These are phyloP conservation scores for Cataglyphis hispanica DNA, from an alignment of 1,140 invertebrate species.

Conservation along the genomic window DNA sequence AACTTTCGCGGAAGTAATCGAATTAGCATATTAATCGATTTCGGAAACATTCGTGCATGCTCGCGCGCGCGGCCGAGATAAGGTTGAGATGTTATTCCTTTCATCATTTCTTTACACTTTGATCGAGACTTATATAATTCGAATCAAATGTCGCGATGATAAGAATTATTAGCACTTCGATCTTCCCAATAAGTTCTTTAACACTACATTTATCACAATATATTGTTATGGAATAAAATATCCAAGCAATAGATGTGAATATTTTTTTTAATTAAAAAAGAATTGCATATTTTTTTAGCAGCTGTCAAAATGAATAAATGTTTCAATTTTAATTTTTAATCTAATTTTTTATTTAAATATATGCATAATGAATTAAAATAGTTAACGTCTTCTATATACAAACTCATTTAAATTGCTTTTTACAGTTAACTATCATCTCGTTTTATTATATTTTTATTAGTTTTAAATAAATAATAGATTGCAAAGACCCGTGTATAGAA, in stretches of 20 bases:
- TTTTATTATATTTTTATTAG: not conserved
- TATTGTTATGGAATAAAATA: not conserved
- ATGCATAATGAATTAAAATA: not conserved
- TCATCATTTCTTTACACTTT: conserved; percentile 56
- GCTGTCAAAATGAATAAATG: not conserved
- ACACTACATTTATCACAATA: not conserved
- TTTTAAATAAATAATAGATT: conserved; percentile 1
- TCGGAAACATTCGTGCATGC: conserved; percentile 65
- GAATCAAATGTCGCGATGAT: not conserved
- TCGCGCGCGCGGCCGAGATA: conserved; percentile 48
- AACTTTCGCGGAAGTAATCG: conserved; percentile 64
- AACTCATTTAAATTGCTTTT: not conserved
- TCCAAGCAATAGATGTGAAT: not conserved
- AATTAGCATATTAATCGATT: conserved; percentile 72
- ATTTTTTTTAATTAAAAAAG: not conserved
- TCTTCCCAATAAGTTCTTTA: not conserved
- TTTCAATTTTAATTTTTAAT: not conserved
- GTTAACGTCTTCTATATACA: not conserved
- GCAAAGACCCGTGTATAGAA: not conserved
- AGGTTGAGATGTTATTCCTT: conserved; percentile 36
- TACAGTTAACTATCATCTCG: not conserved
- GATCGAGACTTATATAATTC: conserved; percentile 45
- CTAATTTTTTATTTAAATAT: not conserved
- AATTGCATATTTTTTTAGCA: not conserved
- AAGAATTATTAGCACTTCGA: not conserved